Conservation (phyloP, 2,113 vertebrate species). For the Macheiramphus alcinus region DNA sequence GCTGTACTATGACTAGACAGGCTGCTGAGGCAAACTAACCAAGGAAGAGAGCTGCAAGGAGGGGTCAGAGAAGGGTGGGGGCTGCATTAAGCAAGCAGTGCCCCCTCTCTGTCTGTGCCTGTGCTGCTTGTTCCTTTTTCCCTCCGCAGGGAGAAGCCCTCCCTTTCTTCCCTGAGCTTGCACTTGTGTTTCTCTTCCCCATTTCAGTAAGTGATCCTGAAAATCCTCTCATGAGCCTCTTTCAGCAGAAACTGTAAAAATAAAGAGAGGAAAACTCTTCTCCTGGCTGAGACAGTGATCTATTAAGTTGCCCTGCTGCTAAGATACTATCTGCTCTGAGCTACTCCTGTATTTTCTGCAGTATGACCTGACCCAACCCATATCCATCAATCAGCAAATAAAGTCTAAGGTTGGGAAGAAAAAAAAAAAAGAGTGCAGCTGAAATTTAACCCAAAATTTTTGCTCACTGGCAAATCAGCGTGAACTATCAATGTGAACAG, state of each 20-base stretch:
- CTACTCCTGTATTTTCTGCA: not conserved
- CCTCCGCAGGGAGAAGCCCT: not conserved
- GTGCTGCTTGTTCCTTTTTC: not conserved
- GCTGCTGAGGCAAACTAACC: not conserved
- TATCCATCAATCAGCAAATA: not conserved
- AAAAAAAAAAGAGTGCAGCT: not conserved
- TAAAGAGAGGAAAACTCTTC: not conserved
- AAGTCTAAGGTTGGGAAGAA: not conserved
- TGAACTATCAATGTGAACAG: not conserved
- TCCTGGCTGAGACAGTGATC: not conserved
- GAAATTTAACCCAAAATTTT: not conserved
- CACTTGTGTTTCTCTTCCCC: not conserved
- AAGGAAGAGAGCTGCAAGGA: no score
- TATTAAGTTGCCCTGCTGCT: not conserved
- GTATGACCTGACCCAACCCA: not conserved
- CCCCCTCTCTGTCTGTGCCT: not conserved
- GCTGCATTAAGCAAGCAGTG: not conserved
- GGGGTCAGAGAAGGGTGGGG: not conserved
- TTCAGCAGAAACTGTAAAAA: not conserved
- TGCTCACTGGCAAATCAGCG: not conserved
- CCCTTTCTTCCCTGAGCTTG: not conserved
- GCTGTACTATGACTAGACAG: rapidly evolving
- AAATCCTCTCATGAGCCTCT: not conserved
- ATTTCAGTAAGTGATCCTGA: not conserved
- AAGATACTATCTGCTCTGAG: not conserved